phyloP scores from a whole-genome alignment of 2,113 vertebrate genomes.

The Fulmarus glacialis region DNA sequence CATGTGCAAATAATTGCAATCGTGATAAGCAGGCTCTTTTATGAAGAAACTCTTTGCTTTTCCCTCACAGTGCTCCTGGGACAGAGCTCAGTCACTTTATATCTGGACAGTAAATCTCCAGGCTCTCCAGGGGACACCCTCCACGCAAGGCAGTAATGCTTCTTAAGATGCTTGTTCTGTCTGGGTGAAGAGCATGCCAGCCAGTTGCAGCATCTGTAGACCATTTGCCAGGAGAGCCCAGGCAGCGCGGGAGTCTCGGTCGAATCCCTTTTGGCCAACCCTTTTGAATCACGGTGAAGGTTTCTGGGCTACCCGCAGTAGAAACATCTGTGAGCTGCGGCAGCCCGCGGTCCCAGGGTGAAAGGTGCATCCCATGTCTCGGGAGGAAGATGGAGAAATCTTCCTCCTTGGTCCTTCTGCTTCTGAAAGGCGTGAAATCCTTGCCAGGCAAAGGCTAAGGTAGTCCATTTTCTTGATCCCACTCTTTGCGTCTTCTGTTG shows the following conservation, averaged over 20 bases:
- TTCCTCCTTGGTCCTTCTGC: neutral
- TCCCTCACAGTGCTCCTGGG: rapidly evolving
- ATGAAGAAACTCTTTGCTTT: conserved; percentile 9
- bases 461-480: neutral
- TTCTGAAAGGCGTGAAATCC: neutral
- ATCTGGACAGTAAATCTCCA: conserved; percentile 51
- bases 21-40: neutral
- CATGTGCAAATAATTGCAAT: neutral
- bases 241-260: neutral
- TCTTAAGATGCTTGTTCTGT: conserved; percentile 34
- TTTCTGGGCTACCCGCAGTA: neutral
- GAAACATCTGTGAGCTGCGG: neutral
- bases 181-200: neutral
- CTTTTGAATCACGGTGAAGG: neutral
- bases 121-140: conserved; percentile 17
- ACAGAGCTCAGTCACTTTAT: conserved; percentile 18
- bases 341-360: rapidly evolving
- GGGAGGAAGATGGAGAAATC: neutral
- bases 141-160: neutral
- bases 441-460: neutral
- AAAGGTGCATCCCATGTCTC: neutral
- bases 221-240: conserved; percentile 33
- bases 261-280: neutral
- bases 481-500: neutral
- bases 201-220: conserved; percentile 43